phyloP scores from a whole-genome alignment of 2,113 vertebrate genomes.

The Stigmatopora argus region DNA sequence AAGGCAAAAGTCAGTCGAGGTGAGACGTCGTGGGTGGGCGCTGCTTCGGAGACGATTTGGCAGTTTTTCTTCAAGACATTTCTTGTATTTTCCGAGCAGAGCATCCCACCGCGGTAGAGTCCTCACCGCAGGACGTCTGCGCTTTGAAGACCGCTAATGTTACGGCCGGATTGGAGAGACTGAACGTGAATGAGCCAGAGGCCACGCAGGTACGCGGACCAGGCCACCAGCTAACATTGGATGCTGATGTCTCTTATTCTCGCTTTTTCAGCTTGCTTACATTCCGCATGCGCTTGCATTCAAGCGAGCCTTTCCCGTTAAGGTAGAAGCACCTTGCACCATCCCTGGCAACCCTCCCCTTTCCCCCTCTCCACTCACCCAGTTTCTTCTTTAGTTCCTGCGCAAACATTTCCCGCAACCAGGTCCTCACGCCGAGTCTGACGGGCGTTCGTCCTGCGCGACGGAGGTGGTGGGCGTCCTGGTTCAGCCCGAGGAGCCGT shows the following conservation, averaged over 20 bases:
- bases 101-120: not conserved
- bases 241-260: no score
- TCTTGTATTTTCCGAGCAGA: not conserved
- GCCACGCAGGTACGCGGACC: not conserved
- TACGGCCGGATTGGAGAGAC: constrained; percentile 56
- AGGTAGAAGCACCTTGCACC: constrained; percentile 71
- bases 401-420: constrained; percentile 24
- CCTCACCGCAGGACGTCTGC: constrained; percentile 74
- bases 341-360: no score
- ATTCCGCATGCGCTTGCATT: constrained; percentile 91
- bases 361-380: not conserved
- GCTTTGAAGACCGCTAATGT: constrained; percentile 66
- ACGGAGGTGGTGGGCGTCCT: constrained; percentile 58
- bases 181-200: constrained; percentile 42
- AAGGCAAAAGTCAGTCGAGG: constrained; percentile 46
- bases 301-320: constrained; percentile 79
- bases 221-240: no score
- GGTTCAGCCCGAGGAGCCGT: constrained; percentile 43
- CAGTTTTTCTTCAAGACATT: not conserved
- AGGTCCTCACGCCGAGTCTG: constrained; percentile 8
- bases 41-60: no score
- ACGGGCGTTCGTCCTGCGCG: constrained; percentile 49
- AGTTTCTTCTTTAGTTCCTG: not conserved
- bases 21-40: not conserved
- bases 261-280: constrained; percentile 78